Base-by-base conservation (phyloP, 2,888 invertebrate genomes). In the Hetaerina titia region DNA sequence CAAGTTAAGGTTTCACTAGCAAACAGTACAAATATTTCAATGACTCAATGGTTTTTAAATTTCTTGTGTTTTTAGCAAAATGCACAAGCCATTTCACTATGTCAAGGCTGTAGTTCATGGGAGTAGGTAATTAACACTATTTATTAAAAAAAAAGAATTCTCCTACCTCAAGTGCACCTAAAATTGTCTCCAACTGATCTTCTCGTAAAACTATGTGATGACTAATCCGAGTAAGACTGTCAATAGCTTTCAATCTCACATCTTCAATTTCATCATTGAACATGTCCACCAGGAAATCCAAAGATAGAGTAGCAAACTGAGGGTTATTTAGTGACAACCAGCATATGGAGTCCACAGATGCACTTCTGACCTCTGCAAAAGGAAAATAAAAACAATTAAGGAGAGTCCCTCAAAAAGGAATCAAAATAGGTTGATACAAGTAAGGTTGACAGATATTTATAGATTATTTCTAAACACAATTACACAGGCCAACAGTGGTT, bases 261-360 rank as follows among this genome's bases (percentile, higher is more conserved):
- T 99, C 99, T 97, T 99, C 99, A 95, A 99, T 99, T 97, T 99
- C 99, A 96, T 99, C 99, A 97, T 99, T 99, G 96, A 99, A 99
- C 99, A 99, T 99, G 96, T 99, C 99, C 1, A 99, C 99, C 89
- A 99, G 97, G 96, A 99, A 99, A 97, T 99, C 99, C 69, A 99
- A 97, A 0, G 99, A 98, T 60, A 98, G 98, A 94, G 98, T 98
- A 0, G 99, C 99, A 97, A 99, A 99, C 81, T 98, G 97, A 0
- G 98, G 97, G 96, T 99, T 98, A 96, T 98, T 98, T 95, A 98
- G 97, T 0, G 99, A 99, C 95, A 99, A 97, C 96, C 98, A 97
- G 96, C 99, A 99, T 92, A 99, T 98, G 0, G 99, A 99, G 96
- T 99, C 99, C 0, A 99, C 98, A 0, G 99, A 98, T 0, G 99